phyloP scores from a whole-genome alignment of 2,888 invertebrate species.

The Clitarchus hookeri region DNA sequence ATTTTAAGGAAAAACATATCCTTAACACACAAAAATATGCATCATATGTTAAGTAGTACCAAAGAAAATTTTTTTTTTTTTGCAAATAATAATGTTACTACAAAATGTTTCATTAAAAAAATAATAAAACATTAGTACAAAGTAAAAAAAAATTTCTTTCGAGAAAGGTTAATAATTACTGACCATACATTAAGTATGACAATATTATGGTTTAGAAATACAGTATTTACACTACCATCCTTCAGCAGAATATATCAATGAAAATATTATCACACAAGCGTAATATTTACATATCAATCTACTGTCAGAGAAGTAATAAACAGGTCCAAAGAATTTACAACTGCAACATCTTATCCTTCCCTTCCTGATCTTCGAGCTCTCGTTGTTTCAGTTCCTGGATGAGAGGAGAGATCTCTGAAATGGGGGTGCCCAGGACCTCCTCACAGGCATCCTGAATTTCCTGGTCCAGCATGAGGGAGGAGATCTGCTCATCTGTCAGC shows the following conservation, averaged over 20 bases:
- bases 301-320: no score
- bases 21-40: not conserved
- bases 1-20: not conserved
- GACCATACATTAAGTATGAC: not conserved
- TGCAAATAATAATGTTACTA: not conserved
- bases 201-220: not conserved
- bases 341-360: not conserved
- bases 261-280: not conserved
- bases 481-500: constrained; percentile 76
- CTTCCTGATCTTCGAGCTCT: not conserved
- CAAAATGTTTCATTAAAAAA: not conserved
- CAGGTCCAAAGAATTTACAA: not conserved
- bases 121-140: not conserved
- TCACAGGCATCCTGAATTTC: constrained; percentile 72
- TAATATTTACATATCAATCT: not conserved
- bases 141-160: not conserved
- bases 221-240: no score
- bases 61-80: not conserved
- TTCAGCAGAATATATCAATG: not conserved
- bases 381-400: constrained; percentile 30
- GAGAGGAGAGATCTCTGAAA: constrained; percentile 58
- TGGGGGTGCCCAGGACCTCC: constrained; percentile 65
- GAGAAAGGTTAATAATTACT: not conserved
- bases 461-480: constrained; percentile 73
- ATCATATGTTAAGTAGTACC: not conserved